A percentile compares a stretch with the other conserved stretches of the same genome.
Conservation (phyloP, 2,888 invertebrate genomes). For the Harpagoxenus sublaevis region DNA sequence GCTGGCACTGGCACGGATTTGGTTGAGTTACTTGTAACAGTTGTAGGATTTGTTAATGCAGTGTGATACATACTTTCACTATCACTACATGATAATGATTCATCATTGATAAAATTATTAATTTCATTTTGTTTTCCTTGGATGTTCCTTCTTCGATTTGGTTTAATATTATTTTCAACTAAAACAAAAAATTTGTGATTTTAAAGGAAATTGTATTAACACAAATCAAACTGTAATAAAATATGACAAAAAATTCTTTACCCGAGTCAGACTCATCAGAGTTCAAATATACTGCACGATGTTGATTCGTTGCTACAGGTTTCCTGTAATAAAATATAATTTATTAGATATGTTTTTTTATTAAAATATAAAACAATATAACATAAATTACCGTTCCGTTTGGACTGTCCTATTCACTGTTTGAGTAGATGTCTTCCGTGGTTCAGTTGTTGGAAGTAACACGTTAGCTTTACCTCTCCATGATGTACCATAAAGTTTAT, state of each 20-base stretch:
- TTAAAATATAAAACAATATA: background rate
- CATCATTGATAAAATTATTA: constrained; percentile 81
- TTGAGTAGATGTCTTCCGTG: constrained; percentile 68
- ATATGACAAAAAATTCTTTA: constrained; percentile 62
- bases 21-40: constrained; percentile 47
- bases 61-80: constrained; percentile 82
- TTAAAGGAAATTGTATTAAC: background rate
- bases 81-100: constrained; percentile 75
- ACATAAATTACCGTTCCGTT: constrained; percentile 77
- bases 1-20: constrained; percentile 55
- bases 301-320: constrained; percentile 58
- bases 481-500: constrained; percentile 88
- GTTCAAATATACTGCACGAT: constrained; percentile 66
- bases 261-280: constrained; percentile 72
- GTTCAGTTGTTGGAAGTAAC: constrained; percentile 77
- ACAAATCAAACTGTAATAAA: constrained; percentile 5
- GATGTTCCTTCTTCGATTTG: constrained; percentile 61
- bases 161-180: constrained; percentile 63
- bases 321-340: constrained; percentile 71
- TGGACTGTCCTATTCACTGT: constrained; percentile 76
- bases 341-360: constrained; percentile 25
- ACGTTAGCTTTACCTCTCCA: constrained; percentile 87
- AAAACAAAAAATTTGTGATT: constrained; percentile 13
- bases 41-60: constrained; percentile 79
- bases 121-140: constrained; percentile 51